Evolutionary conservation across 1,140 invertebrate genomes (phyloP), one percentile per base, ranked within the genome.

Genomic region (Drosophila obscura): DNA sequence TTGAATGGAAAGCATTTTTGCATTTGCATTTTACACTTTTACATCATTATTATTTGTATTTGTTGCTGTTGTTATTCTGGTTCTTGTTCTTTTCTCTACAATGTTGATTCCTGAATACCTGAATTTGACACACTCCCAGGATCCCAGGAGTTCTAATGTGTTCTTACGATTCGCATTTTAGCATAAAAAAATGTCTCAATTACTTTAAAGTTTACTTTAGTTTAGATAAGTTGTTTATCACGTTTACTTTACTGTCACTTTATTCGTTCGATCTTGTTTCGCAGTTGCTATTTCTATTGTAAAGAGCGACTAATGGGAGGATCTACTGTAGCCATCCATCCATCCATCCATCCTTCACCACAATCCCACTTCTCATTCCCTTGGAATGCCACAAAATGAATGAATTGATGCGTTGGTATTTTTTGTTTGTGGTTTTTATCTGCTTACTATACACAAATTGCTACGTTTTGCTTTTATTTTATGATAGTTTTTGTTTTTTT

Each of bases 391-490:
- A 24, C 22, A 49, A 24, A 67, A 39, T 31, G 50, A 71, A 71
- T 71, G 56, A 72, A 72, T 72, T 59, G 48, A 72, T 61, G 65
- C 56, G 35, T 24, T 45, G 43, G 45, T 65, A 56, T 48, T 79
- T 45, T 50, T 48, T 68, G 59, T 48, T 79, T 55, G 51, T 75
- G 19, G 26, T 63, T 52, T 60, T 60, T 77, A 84, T 72, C 77
- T 78, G 82, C 82, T 87, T 87, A 85, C 74, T 85, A 81, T 85
- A 87, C 82, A 85, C 83, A 87, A 81, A 88, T 85, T 87, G 78
- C 83, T 87, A 82, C 59, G 62, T 67, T 82, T 85, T 87, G 74
- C 60, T 56, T 85, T 85, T 87, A 87, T 87, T 87, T 85, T 61
- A 39, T 39, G 61, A 72, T 71, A 81, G 81, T 75, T 46, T 58